These are phyloP conservation scores for Stenotaenia linearis DNA, from an alignment of 2,888 invertebrate species.

Conservation along the genomic window DNA sequence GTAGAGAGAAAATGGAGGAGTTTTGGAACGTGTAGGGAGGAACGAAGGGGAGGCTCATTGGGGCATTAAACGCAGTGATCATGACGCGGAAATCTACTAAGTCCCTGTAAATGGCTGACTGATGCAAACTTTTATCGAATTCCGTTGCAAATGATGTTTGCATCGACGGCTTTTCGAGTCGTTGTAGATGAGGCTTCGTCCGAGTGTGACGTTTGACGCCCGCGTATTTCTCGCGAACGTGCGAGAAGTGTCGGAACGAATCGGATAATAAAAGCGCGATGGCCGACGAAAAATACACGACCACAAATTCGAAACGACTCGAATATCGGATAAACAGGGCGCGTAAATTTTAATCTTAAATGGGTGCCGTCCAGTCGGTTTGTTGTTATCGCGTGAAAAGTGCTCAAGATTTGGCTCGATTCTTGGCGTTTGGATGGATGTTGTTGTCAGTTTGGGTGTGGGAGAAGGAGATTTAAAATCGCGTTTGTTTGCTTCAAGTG, in stretches of 20 bases:
- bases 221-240: neutral
- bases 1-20: neutral
- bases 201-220: conserved; percentile 24
- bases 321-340: neutral
- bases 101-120: conserved; percentile 24
- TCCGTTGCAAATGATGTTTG: conserved; percentile 26
- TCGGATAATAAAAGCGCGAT: neutral
- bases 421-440: neutral
- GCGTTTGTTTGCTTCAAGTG: too few species aligned
- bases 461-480: too few species aligned
- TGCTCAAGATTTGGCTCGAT: neutral
- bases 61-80: conserved; percentile 26
- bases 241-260: neutral
- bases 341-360: neutral
- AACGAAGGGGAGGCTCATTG: conserved; percentile 9
- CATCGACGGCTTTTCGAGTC: conserved; percentile 21
- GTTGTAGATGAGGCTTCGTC: conserved; percentile 7
- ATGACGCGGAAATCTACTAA: conserved; percentile 24
- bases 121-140: conserved; percentile 26
- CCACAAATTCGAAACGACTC: conserved; percentile 14
- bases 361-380: neutral
- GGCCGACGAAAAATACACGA: neutral
- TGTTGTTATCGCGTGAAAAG: neutral
- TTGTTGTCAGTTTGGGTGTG: neutral
- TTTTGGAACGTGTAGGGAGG: neutral